Conservation (phyloP, 1,140 invertebrate species). For the Antheraea mylitta region DNA sequence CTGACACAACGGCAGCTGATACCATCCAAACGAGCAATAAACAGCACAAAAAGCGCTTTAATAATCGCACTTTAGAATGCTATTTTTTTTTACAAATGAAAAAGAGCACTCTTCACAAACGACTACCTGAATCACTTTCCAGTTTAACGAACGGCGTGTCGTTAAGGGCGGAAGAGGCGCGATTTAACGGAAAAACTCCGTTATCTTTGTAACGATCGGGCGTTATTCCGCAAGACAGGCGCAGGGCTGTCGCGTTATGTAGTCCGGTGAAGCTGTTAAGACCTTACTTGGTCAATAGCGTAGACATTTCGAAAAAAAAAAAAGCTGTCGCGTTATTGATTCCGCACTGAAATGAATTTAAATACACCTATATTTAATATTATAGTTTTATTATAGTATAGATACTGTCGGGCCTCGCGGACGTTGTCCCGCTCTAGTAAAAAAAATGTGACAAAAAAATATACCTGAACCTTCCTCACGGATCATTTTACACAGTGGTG, state of each 20-base stretch:
- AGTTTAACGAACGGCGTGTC: slow-evolving; percentile 67
- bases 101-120: slow-evolving; percentile 52
- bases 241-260: slow-evolving; percentile 7
- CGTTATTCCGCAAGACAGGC: slow-evolving; percentile 39
- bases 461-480: too few species aligned
- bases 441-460: too few species aligned
- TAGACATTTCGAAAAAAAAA: too few species aligned
- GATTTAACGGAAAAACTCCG: slow-evolving; percentile 66
- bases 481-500: too few species aligned
- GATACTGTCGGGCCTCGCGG: too few species aligned
- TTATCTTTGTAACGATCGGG: slow-evolving; percentile 69
- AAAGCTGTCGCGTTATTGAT: neutral
- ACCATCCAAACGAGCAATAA: slow-evolving; percentile 33
- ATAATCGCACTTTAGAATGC: slow-evolving; percentile 35
- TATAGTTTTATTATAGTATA: too few species aligned
- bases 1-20: neutral
- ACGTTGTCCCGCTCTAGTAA: too few species aligned
- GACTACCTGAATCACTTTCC: slow-evolving; percentile 70
- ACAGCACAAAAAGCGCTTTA: slow-evolving; percentile 44
- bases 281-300: too few species aligned
- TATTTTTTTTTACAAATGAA: slow-evolving; percentile 40
- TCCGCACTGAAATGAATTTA: too few species aligned
- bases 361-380: too few species aligned
- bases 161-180: slow-evolving; percentile 53
- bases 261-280: too few species aligned